Conservation (phyloP, 2,797 vertebrate genomes). For the Galagoides demidoff region DNA sequence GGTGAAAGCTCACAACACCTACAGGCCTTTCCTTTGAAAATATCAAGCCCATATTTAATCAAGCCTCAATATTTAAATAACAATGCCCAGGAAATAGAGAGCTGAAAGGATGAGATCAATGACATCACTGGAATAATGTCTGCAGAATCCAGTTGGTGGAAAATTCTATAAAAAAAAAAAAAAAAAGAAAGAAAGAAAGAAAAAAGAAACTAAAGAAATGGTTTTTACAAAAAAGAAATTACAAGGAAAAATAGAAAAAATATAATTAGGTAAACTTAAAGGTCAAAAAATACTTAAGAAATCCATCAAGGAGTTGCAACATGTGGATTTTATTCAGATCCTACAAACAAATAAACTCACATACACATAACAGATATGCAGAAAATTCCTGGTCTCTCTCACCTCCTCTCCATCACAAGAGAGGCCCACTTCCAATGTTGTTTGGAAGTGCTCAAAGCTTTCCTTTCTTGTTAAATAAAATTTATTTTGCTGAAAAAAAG, state of each 20-base stretch:
- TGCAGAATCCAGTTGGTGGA: not conserved
- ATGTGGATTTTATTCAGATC: not conserved
- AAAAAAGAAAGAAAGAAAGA: not conserved
- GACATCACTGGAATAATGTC: not conserved
- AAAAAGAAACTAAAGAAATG: not conserved
- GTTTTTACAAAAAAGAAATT: not conserved
- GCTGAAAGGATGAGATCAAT: not conserved
- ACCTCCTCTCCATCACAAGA: too few relatives aligned
- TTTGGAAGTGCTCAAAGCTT: too few relatives aligned
- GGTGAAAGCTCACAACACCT: not conserved
- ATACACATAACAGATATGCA: not conserved
- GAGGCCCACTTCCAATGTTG: too few relatives aligned
- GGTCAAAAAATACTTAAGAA: not conserved
- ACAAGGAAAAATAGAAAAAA: not conserved
- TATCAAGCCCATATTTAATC: not conserved
- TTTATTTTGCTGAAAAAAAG: too few relatives aligned
- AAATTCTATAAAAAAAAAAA: not conserved
- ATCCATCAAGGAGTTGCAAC: not conserved
- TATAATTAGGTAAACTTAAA: not conserved
- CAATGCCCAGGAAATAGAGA: not conserved
- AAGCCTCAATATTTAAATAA: not conserved
- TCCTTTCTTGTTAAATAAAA: too few relatives aligned
- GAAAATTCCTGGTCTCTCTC: not conserved
- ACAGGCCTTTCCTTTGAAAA: not conserved
- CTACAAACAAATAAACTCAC: not conserved